A percentile compares a stretch with the other conserved stretches of the same genome.
These are phyloP conservation scores for Agrochola macilenta DNA, from an alignment of 2,888 invertebrate species.

Conservation along the genomic window DNA sequence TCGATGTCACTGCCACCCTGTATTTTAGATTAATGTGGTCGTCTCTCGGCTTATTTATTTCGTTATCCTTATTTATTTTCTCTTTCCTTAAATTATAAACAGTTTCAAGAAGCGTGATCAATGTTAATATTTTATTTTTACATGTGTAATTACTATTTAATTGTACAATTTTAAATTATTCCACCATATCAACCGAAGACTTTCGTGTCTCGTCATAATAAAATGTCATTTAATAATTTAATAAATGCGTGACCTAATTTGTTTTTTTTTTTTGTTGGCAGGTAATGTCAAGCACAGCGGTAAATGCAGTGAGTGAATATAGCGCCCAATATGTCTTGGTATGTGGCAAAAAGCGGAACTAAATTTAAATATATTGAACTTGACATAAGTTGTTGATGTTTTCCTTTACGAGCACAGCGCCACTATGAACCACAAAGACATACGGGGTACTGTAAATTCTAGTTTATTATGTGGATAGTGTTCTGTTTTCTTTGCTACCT, in stretches of 20 bases:
- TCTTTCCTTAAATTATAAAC: not conserved
- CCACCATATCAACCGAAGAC: constrained; percentile 18
- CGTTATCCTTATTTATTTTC: not conserved
- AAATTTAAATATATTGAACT: constrained; percentile 20
- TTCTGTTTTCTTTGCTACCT: constrained; percentile 16
- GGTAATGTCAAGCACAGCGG: constrained; percentile 38
- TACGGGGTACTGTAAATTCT: not conserved
- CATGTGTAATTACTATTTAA: constrained; percentile 12
- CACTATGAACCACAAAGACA: not conserved
- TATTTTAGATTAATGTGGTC: not conserved
- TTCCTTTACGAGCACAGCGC: not conserved
- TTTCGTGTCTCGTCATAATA: constrained; percentile 30
- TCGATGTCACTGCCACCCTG: too few relatives aligned
- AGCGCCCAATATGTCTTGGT: constrained; percentile 1
- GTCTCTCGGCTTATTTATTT: not conserved
- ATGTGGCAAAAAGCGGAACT: constrained; percentile 25
- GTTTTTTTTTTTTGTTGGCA: constrained; percentile 41
- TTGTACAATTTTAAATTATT: constrained; percentile 37
- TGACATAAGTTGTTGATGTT: constrained; percentile 14
- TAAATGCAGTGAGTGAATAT: constrained; percentile 27
- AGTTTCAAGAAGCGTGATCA: constrained; percentile 21
- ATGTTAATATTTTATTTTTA: constrained; percentile 29
- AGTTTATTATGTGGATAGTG: constrained; percentile 16
- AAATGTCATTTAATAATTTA: constrained; percentile 36
- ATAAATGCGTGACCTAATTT: constrained; percentile 49